Percentiles rank a stretch among this genome's conserved stretches.
Conservation (phyloP, 2,888 invertebrate genomes). For the Melinaea marsaeus region DNA sequence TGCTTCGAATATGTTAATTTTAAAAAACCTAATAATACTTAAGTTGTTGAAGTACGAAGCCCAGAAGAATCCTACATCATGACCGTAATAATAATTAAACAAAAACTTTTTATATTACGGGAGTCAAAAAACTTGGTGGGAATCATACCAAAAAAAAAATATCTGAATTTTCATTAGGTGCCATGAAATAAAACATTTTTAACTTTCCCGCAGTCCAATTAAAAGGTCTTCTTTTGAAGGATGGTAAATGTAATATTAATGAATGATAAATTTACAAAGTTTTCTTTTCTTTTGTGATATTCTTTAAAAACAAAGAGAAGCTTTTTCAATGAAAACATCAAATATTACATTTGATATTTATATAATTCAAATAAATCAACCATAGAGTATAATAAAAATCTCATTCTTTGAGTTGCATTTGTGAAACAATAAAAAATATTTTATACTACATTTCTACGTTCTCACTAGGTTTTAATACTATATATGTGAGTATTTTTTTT, state of each 20-base stretch:
- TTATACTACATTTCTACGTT: no score
- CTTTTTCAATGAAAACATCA: conserved; percentile 3
- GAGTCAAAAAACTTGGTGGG: conserved; percentile 45
- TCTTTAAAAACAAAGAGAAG: background rate
- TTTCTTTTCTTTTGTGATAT: background rate
- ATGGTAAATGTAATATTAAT: conserved; percentile 30
- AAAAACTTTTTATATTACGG: conserved; percentile 48
- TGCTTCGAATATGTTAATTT: background rate
- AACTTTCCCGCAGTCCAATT: conserved; percentile 51
- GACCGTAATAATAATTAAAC: conserved; percentile 39
- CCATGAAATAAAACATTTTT: conserved; percentile 53
- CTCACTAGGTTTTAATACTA: no score
- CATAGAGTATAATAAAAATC: no score
- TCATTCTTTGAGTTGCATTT: no score
- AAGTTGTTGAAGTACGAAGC: conserved; percentile 6
- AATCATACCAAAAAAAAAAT: conserved; percentile 46
- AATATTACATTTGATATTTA: background rate
- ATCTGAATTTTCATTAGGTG: conserved; percentile 54
- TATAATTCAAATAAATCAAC: no score
- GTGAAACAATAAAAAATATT: no score
- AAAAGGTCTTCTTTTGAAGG: conserved; percentile 43
- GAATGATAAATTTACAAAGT: background rate
- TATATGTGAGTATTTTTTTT: no score
- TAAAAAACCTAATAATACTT: background rate
- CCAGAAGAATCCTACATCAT: conserved; percentile 20